Percentiles rank a stretch among this genome's conserved stretches.
Evolutionary conservation across 2,888 invertebrate genomes (phyloP).

Genomic region (Pycnomerus fuliginosus): DNA sequence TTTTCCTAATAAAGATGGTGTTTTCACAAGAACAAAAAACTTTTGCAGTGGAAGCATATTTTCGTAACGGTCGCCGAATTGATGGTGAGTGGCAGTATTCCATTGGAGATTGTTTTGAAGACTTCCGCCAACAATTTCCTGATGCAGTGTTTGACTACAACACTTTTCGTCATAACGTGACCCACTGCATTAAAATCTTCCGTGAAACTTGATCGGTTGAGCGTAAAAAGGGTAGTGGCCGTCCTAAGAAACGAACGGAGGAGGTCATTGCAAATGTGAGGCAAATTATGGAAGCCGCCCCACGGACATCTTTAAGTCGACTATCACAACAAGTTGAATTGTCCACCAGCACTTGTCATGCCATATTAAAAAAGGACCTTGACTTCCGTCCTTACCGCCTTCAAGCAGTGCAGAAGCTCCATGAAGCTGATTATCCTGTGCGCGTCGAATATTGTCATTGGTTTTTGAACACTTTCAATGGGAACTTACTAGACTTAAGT

Average conservation of each 20-base stretch:
- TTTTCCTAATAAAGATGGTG: no score
- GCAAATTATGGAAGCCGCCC: conserved; percentile 2
- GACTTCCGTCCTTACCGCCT: conserved; percentile 4
- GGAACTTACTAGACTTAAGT: conserved; percentile 1
- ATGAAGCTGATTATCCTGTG: conserved; percentile 4
- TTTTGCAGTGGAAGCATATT: not conserved
- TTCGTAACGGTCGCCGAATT: not conserved
- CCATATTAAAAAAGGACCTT: conserved; percentile 1
- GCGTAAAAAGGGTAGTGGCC: conserved; percentile 2
- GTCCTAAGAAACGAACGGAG: conserved; percentile 1
- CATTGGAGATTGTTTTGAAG: not conserved
- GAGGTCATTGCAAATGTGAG: conserved; percentile 1
- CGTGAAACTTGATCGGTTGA: conserved; percentile 1
- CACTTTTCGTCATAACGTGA: not conserved
- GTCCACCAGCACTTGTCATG: conserved; percentile 1
- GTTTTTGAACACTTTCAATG: conserved; percentile 5
- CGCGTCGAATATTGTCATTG: conserved; percentile 7
- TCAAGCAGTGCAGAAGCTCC: conserved; percentile 3
- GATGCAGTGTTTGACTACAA: conserved; percentile 2
- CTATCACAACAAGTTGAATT: conserved; percentile 1
- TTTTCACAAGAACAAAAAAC: not conserved
- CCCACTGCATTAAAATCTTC: conserved; percentile 2
- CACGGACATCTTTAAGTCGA: conserved; percentile 1
- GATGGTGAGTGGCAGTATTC: not conserved
- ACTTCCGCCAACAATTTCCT: not conserved